Percentiles rank a stretch among this genome's conserved stretches.
These are phyloP conservation scores for Polymixis flavicincta DNA, from an alignment of 2,888 invertebrate species.

Conservation along the genomic window DNA sequence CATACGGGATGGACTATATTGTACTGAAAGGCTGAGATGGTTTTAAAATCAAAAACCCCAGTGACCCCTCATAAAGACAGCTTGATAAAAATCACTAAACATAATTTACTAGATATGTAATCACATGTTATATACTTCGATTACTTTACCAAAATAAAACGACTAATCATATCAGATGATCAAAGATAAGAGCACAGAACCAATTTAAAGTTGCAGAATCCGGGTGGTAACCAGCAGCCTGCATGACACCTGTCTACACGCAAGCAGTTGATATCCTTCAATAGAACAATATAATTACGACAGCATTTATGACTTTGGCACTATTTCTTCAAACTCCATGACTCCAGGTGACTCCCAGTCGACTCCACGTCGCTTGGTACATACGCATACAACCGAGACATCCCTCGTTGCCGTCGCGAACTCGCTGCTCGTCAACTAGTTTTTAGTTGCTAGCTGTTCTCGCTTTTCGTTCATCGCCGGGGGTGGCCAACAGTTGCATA, in stretches of 20 bases:
- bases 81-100: too few relatives aligned
- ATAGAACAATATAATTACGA: neutral
- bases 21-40: neutral
- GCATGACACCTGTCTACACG: neutral
- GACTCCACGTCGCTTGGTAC: too few relatives aligned
- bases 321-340: too few relatives aligned
- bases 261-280: neutral
- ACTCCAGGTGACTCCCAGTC: too few relatives aligned
- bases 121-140: neutral
- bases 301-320: neutral
- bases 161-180: neutral
- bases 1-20: neutral
- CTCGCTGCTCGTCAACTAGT: neutral
- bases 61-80: too few relatives aligned
- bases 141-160: neutral
- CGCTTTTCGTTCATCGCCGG: neutral
- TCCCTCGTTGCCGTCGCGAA: neutral
- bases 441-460: neutral
- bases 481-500: neutral
- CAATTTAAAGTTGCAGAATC: neutral
- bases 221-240: neutral
- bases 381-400: neutral
- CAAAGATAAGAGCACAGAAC: neutral
- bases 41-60: neutral
- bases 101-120: neutral